Conservation (phyloP, 2,888 invertebrate species). For the Volucella zonaria region DNA sequence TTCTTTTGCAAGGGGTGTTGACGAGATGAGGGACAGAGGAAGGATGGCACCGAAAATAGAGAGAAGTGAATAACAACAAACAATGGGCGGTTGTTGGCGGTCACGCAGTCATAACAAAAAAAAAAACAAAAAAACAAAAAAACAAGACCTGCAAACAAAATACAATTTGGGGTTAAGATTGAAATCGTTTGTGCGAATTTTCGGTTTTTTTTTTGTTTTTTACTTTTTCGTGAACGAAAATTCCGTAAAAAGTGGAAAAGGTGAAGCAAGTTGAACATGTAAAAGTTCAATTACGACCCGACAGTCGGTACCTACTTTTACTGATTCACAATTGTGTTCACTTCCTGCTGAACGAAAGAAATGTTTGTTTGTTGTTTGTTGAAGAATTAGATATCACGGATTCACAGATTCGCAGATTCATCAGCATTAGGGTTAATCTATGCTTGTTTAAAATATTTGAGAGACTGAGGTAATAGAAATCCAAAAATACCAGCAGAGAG, state of each 20-base stretch:
- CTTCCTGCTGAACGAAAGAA: no score
- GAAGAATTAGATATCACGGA: no score
- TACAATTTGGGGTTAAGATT: conserved; percentile 41
- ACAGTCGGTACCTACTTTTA: no score
- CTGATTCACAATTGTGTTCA: no score
- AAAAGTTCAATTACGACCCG: conserved; percentile 42
- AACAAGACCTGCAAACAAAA: conserved; percentile 25
- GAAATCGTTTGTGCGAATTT: conserved; percentile 40
- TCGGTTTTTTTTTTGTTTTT: no score
- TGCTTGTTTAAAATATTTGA: no score
- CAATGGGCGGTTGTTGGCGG: conserved; percentile 60
- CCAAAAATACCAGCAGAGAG: no score
- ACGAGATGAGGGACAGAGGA: neutral
- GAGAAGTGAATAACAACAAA: conserved; percentile 50
- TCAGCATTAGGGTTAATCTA: no score
- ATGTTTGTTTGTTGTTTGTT: no score
- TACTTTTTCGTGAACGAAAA: conserved; percentile 27
- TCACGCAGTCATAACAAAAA: conserved; percentile 54
- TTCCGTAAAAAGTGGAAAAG: conserved; percentile 41
- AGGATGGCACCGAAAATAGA: conserved; percentile 9
- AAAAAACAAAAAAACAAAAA: neutral
- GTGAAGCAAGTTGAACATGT: conserved; percentile 61
- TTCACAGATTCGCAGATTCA: no score
- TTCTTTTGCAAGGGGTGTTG: conserved; percentile 2
- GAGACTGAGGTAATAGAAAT: no score